A percentile compares a stretch with the other conserved stretches of the same genome.
Evolutionary conservation across 2,113 vertebrate species (phyloP).

Genomic region (Tricholaema leucomelas): DNA sequence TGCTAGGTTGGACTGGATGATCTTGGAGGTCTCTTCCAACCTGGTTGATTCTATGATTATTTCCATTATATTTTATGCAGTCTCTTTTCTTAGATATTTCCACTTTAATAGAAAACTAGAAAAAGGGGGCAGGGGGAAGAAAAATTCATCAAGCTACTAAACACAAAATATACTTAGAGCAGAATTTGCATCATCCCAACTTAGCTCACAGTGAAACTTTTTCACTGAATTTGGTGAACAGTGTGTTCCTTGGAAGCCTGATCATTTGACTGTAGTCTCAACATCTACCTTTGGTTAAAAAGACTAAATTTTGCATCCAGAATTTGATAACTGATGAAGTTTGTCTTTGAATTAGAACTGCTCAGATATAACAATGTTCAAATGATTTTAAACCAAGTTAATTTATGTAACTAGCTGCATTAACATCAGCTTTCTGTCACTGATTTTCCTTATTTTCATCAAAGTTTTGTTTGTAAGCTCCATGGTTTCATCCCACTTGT

Average conservation of each 20-base stretch:
- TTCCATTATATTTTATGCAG: not conserved
- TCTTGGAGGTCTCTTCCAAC: too few species aligned
- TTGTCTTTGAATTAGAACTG: not conserved
- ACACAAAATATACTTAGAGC: not conserved
- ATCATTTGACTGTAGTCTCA: not conserved
- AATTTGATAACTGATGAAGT: not conserved
- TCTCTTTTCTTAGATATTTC: not conserved
- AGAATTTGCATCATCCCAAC: not conserved
- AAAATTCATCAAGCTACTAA: not conserved
- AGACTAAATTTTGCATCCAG: not conserved
- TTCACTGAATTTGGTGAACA: not conserved
- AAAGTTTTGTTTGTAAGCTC: slow-evolving; percentile 54
- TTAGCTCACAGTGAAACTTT: not conserved
- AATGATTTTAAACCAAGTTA: not conserved
- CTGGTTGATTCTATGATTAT: too few species aligned
- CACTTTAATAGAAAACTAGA: not conserved
- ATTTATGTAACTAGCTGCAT: slow-evolving; percentile 27
- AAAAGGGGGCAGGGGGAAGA: not conserved
- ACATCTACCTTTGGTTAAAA: not conserved
- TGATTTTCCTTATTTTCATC: slow-evolving; percentile 60
- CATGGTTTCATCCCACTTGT: slow-evolving; percentile 74
- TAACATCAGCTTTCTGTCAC: slow-evolving; percentile 59
- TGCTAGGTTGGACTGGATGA: too few species aligned
- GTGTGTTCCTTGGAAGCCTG: not conserved
- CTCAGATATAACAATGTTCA: not conserved